Evolutionary conservation across 2,888 invertebrate species (phyloP).

Genomic region (Teleogryllus oceanicus): DNA sequence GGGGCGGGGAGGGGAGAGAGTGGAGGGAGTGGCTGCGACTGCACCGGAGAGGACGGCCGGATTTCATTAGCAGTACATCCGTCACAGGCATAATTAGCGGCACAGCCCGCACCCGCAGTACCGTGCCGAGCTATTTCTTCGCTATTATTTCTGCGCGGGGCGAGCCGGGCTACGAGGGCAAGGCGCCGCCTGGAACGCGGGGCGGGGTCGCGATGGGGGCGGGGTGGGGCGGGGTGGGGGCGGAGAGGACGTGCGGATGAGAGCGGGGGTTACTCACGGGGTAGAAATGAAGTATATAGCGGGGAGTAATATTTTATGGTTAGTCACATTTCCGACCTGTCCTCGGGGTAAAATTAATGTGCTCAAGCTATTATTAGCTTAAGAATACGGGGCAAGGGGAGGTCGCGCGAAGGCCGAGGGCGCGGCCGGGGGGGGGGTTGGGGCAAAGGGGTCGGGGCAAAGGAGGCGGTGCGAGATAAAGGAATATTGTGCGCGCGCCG

Average conservation of each 20-base stretch:
- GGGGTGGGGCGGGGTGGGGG: too few species aligned
- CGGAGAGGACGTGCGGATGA: neutral
- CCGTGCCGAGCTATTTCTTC: neutral
- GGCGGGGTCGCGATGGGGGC: too few species aligned
- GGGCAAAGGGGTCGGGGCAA: neutral
- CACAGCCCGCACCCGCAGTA: neutral
- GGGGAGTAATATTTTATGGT: slow-evolving; percentile 31
- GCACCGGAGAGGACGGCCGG: neutral
- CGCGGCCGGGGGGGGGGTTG: neutral
- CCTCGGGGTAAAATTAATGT: slow-evolving; percentile 31
- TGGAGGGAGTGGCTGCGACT: neutral
- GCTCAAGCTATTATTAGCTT: slow-evolving; percentile 32
- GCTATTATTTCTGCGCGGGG: neutral
- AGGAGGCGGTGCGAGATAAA: slow-evolving; percentile 6
- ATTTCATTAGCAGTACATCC: slow-evolving; percentile 18
- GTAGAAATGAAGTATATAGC: slow-evolving; percentile 23
- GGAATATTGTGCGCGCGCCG: slow-evolving; percentile 7
- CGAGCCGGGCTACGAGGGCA: neutral
- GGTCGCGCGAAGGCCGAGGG: neutral
- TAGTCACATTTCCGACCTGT: slow-evolving; percentile 35
- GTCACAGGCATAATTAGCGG: neutral
- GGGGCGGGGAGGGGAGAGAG: too few species aligned
- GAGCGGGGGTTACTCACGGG: slow-evolving; percentile 18
- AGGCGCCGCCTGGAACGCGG: too few species aligned
- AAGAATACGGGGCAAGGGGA: slow-evolving; percentile 27